Evolutionary conservation across 35 echinoderm and acorn worm species (phyloP), one percentile per base, ranked within the genome.

Genomic region (Amphiura filiformis): DNA sequence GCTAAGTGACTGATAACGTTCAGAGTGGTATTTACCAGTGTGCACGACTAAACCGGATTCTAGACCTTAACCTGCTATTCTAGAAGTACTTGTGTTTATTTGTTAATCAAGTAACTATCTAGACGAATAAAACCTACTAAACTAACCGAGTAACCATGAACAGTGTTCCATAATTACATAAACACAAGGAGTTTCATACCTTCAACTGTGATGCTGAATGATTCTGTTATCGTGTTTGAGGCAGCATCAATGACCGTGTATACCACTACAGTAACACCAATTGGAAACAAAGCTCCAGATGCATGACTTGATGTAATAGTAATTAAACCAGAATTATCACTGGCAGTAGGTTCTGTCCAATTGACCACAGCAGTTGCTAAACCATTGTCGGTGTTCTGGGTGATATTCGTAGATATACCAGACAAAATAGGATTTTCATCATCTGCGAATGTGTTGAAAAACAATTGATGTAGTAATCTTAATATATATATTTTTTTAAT

Each of bases 321-420:
- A 32, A 32, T 2, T 20, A 0, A 34, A 39, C 42, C 76, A 44
- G 34, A 20, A 52, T 88, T 76, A 80, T 88, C 86, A 52, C 35
- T 18, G 17, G 44, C 42, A 22, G 2, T 33, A 23, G 86, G 86
- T 32, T 41, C 38, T 28, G 77, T 39, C 86, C 86, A 88, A 15
- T 38, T 88, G 30, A 88, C 86, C 31, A 57, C 41, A 28, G 77
- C 86, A 22, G 78, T 88, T 70, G 86, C 20, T 18, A 77, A 52
- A 26, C 40, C 34, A 38, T 17, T 0, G 78, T 88, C 86, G 1
- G 86, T 88, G 86, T 79, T 56, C 36, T 57, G 39, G 3, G 2
- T 18, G 2, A 81, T 32, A 39, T 80, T 28, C 0, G 31, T 37
- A 39, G 86, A 42, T 31, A 70, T 79, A 37, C 31, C 31, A 34